Evolutionary conservation across 2,888 invertebrate genomes (phyloP), one percentile per base, ranked within the genome.

Genomic region (Pristionchus fissidentatus): DNA sequence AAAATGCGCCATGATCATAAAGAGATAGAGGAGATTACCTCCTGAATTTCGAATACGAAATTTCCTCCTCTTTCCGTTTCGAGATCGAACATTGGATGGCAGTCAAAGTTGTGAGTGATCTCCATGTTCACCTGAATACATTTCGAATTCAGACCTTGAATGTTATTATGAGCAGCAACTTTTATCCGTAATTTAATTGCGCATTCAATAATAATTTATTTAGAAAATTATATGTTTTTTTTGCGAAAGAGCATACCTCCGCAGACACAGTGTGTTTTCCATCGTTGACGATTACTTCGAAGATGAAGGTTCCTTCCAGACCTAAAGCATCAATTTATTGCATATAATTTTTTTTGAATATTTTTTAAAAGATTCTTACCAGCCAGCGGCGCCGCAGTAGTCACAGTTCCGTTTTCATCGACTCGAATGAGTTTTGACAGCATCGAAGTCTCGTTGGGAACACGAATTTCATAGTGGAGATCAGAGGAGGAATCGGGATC

Each of bases 271-370:
- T 82, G 35, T 82, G 82, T 3, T 32, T n/a, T 5, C 38, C 66
- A 29, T 82, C 82, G 32, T 29, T 82, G 10, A n/a, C 82, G n/a
- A 82, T 41, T 15, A 82, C 82, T 22, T 82, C 70, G 35, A 82
- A 82, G 38, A 70, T n/a, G 26, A 49, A 66, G 15, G n/a, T 38
- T 4, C 82, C 82, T 7, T 82, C 52, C 35, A 82, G 70, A 22
- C 70, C 82, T 82, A 26, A 15, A 41, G 19, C 15, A 78, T 26
- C n/a, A 32, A 49, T 49, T 41, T 41, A 41, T 52, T 19, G 2
- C 26, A 19, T 49, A 46, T 7, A 46, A 41, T 15, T 8, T 13
- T n/a, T 7, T 19, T 26, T 43, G 73, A 38, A 26, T 22, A 55
- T 55, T 55, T 26, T 55, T 55, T 26, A 26, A 26, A 15, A 4